A percentile compares a stretch with the other conserved stretches of the same genome.
phyloP scores from a whole-genome alignment of 2,797 vertebrate genomes.

The Pseudomugil tenellus region DNA sequence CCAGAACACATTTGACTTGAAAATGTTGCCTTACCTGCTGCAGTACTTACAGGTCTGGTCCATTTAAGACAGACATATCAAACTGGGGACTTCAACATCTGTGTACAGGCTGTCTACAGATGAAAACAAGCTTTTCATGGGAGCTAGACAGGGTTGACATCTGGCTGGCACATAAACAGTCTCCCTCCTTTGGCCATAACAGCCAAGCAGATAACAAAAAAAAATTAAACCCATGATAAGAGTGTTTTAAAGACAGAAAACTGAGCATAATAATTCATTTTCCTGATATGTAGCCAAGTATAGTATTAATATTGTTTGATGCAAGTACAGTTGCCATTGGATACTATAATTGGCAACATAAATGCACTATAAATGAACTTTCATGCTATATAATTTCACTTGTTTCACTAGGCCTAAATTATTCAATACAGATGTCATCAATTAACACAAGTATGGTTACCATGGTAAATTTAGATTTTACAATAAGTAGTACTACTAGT shows the following conservation, averaged over 20 bases:
- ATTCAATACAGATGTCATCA: background rate
- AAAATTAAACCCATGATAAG: background rate
- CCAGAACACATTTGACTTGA: background rate
- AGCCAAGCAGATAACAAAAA: background rate
- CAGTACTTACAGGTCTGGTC: background rate
- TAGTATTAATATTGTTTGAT: background rate
- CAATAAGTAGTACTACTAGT: too few species aligned
- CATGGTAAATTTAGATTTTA: too few species aligned
- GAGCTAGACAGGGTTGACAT: background rate
- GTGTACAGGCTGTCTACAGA: background rate
- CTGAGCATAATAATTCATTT: background rate
- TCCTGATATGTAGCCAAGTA: too few species aligned
- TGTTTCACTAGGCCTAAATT: background rate
- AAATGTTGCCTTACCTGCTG: background rate
- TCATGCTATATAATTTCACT: too few species aligned
- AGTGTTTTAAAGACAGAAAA: background rate
- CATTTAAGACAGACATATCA: background rate
- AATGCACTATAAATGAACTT: too few species aligned
- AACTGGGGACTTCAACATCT: background rate
- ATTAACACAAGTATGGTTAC: background rate
- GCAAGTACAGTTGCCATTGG: background rate
- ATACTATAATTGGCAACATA: background rate
- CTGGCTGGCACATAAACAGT: background rate
- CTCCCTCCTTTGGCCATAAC: slow-evolving; percentile 1
- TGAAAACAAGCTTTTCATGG: background rate